Base-by-base conservation (phyloP, 2,888 invertebrate genomes). In the Sepioteuthis lessoniana region DNA sequence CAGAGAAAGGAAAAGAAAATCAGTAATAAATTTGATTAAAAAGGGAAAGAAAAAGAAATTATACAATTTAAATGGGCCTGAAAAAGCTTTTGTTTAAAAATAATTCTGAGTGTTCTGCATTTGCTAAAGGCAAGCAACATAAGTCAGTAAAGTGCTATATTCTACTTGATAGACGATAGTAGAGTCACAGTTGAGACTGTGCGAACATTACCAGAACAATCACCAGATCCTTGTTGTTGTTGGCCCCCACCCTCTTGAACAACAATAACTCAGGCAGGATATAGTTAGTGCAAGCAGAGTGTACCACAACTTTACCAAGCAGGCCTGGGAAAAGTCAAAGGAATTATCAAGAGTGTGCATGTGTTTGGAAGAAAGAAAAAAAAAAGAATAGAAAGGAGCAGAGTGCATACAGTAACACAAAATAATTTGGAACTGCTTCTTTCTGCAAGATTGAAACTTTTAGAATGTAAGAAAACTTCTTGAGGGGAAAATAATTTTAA, bases 81-180 rank as follows among this genome's bases (percentile, higher is more conserved):
- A 76, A 76, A 55, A 76, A 35, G n/a, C 35, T 76, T 35, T 35
- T n/a, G n/a, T 47, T 92, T n/a, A 47, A 31, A 92, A 91, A 91
- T 46, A 91, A 38, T 92, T 93, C 93, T 93, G 93, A 93, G 93
- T 93, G 93, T 93, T 93, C 93, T 93, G 93, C 93, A 60, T 50
- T 93, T 38, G 60, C 60, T 55, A 60, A 93, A 93, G 60, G 93
- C 93, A 93, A 93, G 93, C 93, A 93, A 93, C 93, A 93, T 93
- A 93, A 93, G 60, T 60, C 31, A 55, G 60, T 93, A 93, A 93
- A 60, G 92, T 92, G 92, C 46, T 92, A 47, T 47, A 92, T n/a
- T 92, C 42, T 92, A 92, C n/a, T 5, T n/a, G 31, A 92, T 92
- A 92, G 42, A 91, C 10, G 76, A 76, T n/a, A 76, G 55, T 55